These are phyloP conservation scores for Sussaba pulchella DNA, from an alignment of 2,888 invertebrate genomes.

Conservation along the genomic window DNA sequence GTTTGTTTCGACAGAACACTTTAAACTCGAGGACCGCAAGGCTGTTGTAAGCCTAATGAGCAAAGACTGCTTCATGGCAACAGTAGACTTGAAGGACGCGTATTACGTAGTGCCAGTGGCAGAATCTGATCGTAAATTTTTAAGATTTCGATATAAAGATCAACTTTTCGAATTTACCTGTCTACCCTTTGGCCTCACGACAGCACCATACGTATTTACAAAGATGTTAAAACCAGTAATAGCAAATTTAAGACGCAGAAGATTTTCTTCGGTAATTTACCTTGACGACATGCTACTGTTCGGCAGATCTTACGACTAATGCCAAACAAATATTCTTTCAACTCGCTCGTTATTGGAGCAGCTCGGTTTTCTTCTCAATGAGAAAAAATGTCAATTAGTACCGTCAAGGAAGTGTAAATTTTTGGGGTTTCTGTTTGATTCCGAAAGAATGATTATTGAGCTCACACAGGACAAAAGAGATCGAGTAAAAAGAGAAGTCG, in stretches of 20 bases:
- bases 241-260: not conserved
- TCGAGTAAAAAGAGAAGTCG: conserved; percentile 22
- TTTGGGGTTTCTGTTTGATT: conserved; percentile 8
- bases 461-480: conserved; percentile 15
- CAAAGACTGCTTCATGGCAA: conserved; percentile 6
- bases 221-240: conserved; percentile 14
- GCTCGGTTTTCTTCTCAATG: conserved; percentile 2
- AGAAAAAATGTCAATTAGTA: not conserved
- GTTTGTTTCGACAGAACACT: not conserved
- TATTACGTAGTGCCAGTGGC: not conserved
- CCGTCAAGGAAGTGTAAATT: conserved; percentile 1
- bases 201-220: conserved; percentile 6
- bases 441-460: not conserved
- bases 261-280: conserved; percentile 1
- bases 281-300: conserved; percentile 7
- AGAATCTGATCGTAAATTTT: not conserved
- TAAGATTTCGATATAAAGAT: conserved; percentile 6
- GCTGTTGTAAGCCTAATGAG: not conserved
- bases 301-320: not conserved
- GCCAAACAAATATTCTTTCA: not conserved
- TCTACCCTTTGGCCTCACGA: conserved; percentile 7
- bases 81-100: not conserved
- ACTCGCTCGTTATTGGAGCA: not conserved
- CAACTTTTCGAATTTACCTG: conserved; percentile 18
- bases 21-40: conserved; percentile 4